phyloP scores from a whole-genome alignment of 2,113 vertebrate genomes.

The Oncorhynchus keta region DNA sequence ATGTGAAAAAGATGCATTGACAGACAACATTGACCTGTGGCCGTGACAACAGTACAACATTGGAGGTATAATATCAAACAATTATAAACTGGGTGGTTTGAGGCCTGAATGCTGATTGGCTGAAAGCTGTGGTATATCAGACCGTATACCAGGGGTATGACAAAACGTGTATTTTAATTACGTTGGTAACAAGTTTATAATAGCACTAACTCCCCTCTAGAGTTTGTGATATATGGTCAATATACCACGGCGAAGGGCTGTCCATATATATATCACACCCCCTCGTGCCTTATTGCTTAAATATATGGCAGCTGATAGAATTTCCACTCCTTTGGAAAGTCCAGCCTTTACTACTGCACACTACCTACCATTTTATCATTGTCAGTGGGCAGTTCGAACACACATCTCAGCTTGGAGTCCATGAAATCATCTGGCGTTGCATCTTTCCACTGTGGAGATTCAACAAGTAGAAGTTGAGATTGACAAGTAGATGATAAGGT shows the following conservation, averaged over 20 bases:
- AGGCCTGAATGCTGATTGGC: too few species aligned
- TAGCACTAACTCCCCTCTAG: too few species aligned
- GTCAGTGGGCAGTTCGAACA: conserved; percentile 89
- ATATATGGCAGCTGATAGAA: background rate
- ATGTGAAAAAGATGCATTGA: conserved; percentile 5
- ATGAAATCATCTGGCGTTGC: conserved; percentile 88
- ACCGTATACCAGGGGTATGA: too few species aligned
- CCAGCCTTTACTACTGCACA: too few species aligned
- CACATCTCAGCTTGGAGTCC: conserved; percentile 91
- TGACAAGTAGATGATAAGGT: background rate
- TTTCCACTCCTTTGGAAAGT: background rate
- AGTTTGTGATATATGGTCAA: too few species aligned
- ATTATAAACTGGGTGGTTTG: background rate
- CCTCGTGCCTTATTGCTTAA: too few species aligned
- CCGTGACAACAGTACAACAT: background rate
- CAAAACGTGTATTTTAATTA: too few species aligned
- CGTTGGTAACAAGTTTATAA: too few species aligned
- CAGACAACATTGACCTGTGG: too few species aligned
- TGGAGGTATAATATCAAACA: background rate
- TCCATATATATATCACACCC: too few species aligned
- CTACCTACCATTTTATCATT: conserved; percentile 86
- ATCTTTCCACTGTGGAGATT: conserved; percentile 82
- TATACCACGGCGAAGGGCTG: too few species aligned
- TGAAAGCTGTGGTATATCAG: too few species aligned
- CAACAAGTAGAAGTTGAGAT: background rate